Percentiles rank a stretch among this genome's conserved stretches.
Conservation (phyloP, 2,888 invertebrate genomes). For the Trachelus tabidus region DNA sequence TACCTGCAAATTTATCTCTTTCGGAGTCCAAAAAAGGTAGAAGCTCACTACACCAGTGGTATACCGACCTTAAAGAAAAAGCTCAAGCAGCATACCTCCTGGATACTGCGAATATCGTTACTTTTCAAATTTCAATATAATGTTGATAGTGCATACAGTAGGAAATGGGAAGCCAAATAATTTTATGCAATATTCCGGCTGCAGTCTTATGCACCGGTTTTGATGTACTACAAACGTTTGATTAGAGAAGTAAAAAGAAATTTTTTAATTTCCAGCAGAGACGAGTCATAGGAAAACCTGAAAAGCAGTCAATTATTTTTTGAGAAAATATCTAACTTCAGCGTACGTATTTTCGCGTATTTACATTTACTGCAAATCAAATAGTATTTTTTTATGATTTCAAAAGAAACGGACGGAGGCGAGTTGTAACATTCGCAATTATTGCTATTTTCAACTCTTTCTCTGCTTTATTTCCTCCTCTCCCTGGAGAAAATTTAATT, state of each 20-base stretch:
- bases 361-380: too few species aligned
- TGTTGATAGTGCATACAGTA: background rate
- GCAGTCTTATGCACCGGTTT: background rate
- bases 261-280: background rate
- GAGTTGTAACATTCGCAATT: background rate
- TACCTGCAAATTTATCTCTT: background rate
- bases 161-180: background rate
- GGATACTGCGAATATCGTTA: background rate
- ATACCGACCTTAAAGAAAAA: background rate
- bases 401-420: background rate
- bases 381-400: background rate
- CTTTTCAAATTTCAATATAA: background rate
- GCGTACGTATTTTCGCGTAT: too few species aligned
- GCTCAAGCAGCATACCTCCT: background rate
- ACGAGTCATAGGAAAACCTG: background rate
- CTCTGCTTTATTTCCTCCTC: background rate
- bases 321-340: background rate
- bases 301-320: background rate
- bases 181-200: background rate
- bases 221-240: background rate
- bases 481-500: background rate
- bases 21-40: background rate
- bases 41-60: background rate
- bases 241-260: background rate
- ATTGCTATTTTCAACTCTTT: background rate